Evolutionary conservation across 2,113 vertebrate genomes (phyloP).

Genomic region (Pantherophis guttatus): DNA sequence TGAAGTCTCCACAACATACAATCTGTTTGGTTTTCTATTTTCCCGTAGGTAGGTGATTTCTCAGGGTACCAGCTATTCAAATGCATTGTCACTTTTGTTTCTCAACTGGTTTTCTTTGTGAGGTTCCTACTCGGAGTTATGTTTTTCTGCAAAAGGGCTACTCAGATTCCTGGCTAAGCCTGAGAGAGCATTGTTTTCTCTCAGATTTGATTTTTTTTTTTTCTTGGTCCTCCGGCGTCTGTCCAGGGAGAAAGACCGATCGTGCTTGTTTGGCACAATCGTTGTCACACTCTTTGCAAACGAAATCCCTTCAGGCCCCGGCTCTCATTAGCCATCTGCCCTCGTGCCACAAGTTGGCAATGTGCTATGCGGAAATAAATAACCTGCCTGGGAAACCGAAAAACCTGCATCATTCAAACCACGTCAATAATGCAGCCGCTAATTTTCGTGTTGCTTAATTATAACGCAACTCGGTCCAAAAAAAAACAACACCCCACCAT

Average conservation of each 20-base stretch:
- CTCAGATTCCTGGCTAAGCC: background rate
- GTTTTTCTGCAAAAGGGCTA: background rate
- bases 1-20: background rate
- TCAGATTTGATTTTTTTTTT: background rate
- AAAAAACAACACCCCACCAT: too few relatives aligned
- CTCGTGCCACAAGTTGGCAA: slow-evolving; percentile 28
- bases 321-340: slow-evolving; percentile 65
- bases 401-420: slow-evolving; percentile 44
- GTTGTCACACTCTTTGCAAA: slow-evolving; percentile 10
- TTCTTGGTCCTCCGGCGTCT: background rate
- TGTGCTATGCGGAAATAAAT: slow-evolving; percentile 48
- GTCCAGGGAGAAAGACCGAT: background rate
- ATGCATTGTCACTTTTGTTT: background rate
- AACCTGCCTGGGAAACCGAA: slow-evolving; percentile 46
- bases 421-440: slow-evolving; percentile 53
- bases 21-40: background rate
- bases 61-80: background rate
- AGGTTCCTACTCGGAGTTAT: background rate
- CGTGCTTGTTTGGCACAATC: background rate
- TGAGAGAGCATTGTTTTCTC: background rate
- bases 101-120: background rate
- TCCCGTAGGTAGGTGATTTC: background rate
- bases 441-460: slow-evolving; percentile 31
- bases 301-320: slow-evolving; percentile 2
- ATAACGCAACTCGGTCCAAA: slow-evolving; percentile 21